Base-by-base conservation (phyloP, 1,140 invertebrate genomes). In the Orius insidiosus region DNA sequence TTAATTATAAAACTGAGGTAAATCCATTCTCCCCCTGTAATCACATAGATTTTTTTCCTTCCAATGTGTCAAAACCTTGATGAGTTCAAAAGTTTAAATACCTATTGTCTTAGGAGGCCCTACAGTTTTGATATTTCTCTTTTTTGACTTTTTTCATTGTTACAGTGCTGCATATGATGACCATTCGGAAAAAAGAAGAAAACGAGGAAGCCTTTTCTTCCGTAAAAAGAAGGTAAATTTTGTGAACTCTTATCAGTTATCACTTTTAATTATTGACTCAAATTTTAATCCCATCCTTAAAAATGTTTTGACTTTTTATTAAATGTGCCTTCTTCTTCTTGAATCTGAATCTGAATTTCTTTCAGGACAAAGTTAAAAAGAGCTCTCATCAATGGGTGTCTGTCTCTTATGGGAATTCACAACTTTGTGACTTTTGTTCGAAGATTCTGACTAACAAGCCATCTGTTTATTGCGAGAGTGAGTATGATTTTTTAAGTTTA, bases 161-260 rank as follows among this genome's bases (percentile, higher is more conserved):
- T 61, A 52, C 60, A 76, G 68, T 61, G 71, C 70, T 60, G 72
- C 70, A n/a, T 84, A 79, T 54, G 80, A 84, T 58, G 74, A 77
- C 58, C 78, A 80, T 57, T 74, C 80, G 32, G 80, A 83, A 55
- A 90, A 90, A 60, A 66, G 83, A 58, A 71, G 82, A 51, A 90
- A 89, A 64, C 69, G 85, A 39, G 84, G 84, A 35, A 88, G 85
- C 47, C 65, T 89, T 37, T 89, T 90, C 68, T 90, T 88, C 57
- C 75, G 85, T 49, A 89, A 85, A 63, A 85, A 87, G 61, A 88
- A 88, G 65, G 75, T 76, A 61, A 56, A 54, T 56, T 37, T 24
- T 45, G 24, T 41, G 11, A 47, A 19, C 38, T 36, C 32, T 45
- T 8, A 8, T 31, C 15, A 19, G 39, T n/a, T n/a, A n/a, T n/a